Conservation (phyloP, 2,113 vertebrate genomes). For the Sclerurus mexicanus region DNA sequence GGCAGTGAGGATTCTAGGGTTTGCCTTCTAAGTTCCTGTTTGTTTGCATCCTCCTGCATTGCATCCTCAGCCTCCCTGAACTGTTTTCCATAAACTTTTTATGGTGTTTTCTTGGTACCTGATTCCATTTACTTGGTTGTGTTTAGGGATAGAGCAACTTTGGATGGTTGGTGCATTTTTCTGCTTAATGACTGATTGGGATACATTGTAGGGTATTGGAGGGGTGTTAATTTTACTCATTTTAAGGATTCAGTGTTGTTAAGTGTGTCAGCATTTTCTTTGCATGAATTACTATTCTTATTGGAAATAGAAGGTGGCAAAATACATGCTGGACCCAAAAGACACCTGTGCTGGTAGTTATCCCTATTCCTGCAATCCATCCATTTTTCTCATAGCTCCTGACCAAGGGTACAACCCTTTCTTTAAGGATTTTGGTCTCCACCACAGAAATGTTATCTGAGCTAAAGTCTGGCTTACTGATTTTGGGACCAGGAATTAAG, state of each 20-base stretch:
- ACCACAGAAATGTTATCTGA: not conserved
- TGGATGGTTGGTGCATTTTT: not conserved
- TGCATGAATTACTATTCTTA: not conserved
- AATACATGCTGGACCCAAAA: not conserved
- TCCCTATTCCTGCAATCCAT: not conserved
- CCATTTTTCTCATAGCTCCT: not conserved
- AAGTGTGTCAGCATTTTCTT: not conserved
- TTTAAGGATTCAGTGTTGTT: not conserved
- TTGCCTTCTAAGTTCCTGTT: not conserved
- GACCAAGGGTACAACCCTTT: not conserved
- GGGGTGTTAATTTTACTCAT: not conserved
- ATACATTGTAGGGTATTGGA: accelerated
- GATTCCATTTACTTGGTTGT: not conserved
- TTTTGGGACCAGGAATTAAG: not conserved
- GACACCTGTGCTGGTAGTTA: not conserved
- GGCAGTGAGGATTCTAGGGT: not conserved
- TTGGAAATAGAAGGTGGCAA: not conserved
- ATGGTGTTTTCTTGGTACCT: not conserved
- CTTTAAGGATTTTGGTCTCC: not conserved
- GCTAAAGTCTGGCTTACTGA: not conserved
- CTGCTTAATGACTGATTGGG: not conserved
- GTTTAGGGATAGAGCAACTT: not conserved
- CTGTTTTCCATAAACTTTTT: not conserved
- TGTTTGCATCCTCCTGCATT: not conserved
- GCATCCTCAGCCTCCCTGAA: not conserved